phyloP scores from a whole-genome alignment of 53 echinoderm and acorn worm genomes.

The Astropecten irregularis region DNA sequence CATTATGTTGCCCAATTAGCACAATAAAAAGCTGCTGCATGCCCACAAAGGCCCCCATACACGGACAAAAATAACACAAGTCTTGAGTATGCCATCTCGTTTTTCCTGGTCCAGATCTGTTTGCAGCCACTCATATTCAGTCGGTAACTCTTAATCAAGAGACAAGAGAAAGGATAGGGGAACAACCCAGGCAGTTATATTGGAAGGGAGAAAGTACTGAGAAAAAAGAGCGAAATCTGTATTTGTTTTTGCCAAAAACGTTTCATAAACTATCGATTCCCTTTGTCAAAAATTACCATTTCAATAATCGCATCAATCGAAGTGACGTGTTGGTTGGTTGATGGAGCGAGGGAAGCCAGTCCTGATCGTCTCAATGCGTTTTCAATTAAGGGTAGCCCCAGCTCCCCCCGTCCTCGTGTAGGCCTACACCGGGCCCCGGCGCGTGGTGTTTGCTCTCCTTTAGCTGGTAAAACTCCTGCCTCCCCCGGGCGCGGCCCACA shows the following conservation, averaged over 20 bases:
- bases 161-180: neutral
- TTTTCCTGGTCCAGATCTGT: slow-evolving; percentile 20
- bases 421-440: too few relatives aligned
- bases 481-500: neutral
- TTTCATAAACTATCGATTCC: slow-evolving; percentile 58
- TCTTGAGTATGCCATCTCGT: slow-evolving; percentile 6
- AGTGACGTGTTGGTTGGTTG: neutral
- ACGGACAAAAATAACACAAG: slow-evolving; percentile 52
- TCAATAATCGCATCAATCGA: slow-evolving; percentile 39
- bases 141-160: neutral
- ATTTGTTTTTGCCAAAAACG: slow-evolving; percentile 58
- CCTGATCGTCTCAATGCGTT: slow-evolving; percentile 37
- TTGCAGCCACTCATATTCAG: slow-evolving; percentile 27
- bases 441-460: slow-evolving; percentile 40
- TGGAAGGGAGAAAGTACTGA: neutral
- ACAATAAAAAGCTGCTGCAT: slow-evolving; percentile 24
- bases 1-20: slow-evolving; percentile 41
- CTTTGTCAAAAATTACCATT: slow-evolving; percentile 58
- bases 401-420: neutral
- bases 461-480: neutral
- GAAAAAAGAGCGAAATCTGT: slow-evolving; percentile 25
- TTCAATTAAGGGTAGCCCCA: slow-evolving; percentile 41
- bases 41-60: slow-evolving; percentile 14
- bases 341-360: slow-evolving; percentile 1
- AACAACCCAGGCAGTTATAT: neutral